Conservation (phyloP, 2,888 invertebrate genomes). For the Drosophila robusta region DNA sequence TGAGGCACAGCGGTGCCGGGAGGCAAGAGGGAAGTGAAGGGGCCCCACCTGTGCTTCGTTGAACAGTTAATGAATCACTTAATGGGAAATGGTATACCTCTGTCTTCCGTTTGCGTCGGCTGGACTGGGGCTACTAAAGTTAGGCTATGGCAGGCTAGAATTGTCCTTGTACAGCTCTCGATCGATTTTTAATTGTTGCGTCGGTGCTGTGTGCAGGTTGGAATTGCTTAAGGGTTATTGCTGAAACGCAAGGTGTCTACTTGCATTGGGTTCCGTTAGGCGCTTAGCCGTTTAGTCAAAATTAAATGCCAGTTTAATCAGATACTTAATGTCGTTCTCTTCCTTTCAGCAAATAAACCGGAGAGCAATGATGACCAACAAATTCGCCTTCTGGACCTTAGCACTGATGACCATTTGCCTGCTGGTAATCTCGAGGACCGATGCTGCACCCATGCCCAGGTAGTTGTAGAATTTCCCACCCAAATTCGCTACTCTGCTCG, state of each 20-base stretch:
- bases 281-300: slow-evolving; percentile 7
- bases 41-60: slow-evolving; percentile 29
- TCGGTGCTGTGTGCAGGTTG: not conserved
- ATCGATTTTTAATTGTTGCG: slow-evolving; percentile 69
- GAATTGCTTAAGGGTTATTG: slow-evolving; percentile 8
- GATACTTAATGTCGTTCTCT: slow-evolving; percentile 1
- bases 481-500: not conserved
- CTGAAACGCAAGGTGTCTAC: slow-evolving; percentile 10
- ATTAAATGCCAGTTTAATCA: not conserved
- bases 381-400: slow-evolving; percentile 76
- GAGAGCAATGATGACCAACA: slow-evolving; percentile 79
- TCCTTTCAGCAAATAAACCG: slow-evolving; percentile 49
- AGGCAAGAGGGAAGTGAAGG: not conserved
- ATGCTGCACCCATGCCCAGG: slow-evolving; percentile 85
- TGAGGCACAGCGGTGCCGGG: not conserved
- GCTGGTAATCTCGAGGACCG: slow-evolving; percentile 80
- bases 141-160: slow-evolving; percentile 3
- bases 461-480: slow-evolving; percentile 80
- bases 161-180: slow-evolving; percentile 11
- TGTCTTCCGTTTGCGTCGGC: slow-evolving; percentile 62
- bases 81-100: slow-evolving; percentile 69
- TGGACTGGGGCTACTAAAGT: not conserved
- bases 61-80: slow-evolving; percentile 77
- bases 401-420: slow-evolving; percentile 79
- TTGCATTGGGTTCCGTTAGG: not conserved